Evolutionary conservation across 2,888 invertebrate genomes (phyloP).

Genomic region (Philhelius pedissequus): DNA sequence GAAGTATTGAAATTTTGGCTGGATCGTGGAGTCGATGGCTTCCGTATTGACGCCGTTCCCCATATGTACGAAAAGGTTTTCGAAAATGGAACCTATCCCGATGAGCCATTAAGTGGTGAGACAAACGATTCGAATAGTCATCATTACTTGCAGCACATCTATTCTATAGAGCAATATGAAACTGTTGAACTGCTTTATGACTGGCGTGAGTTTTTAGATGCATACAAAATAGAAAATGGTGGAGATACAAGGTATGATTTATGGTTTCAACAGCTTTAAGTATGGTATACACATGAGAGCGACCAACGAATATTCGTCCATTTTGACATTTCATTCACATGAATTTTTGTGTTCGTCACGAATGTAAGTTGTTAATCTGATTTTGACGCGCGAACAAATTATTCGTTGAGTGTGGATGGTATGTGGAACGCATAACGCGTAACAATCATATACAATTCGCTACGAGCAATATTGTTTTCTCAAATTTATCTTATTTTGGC

Average conservation of each 20-base stretch:
- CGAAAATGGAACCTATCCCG: constrained; percentile 73
- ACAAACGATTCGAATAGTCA: constrained; percentile 80
- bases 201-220: constrained; percentile 81
- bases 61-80: constrained; percentile 80
- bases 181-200: constrained; percentile 81
- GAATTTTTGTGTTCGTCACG: too few species aligned
- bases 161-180: constrained; percentile 83
- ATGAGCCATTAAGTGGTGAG: constrained; percentile 79
- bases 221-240: constrained; percentile 74
- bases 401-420: too few species aligned
- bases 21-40: constrained; percentile 88
- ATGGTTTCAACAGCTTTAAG: too few species aligned
- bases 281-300: too few species aligned
- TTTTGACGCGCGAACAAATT: too few species aligned
- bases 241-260: constrained; percentile 75
- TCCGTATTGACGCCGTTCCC: constrained; percentile 85
- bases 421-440: too few species aligned
- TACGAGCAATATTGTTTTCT: too few species aligned
- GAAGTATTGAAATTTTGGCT: constrained; percentile 85
- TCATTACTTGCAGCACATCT: constrained; percentile 81
- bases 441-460: too few species aligned
- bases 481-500: too few species aligned
- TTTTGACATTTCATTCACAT: too few species aligned
- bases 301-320: too few species aligned
- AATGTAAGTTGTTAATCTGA: too few species aligned